Evolutionary conservation across 2,797 vertebrate genomes (phyloP).

Genomic region (Tenualosa ilisha): DNA sequence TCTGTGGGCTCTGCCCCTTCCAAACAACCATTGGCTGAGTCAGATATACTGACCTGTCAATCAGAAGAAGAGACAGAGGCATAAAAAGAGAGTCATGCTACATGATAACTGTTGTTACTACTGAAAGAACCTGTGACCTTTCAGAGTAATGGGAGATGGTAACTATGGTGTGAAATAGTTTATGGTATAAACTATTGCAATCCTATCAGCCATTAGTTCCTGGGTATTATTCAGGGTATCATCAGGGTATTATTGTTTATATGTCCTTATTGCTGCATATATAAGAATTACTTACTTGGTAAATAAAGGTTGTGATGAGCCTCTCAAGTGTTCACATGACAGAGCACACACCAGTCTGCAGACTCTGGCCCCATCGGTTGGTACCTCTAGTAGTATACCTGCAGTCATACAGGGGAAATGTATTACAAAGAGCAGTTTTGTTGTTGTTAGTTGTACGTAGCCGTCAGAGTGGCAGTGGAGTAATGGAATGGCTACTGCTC

Average conservation of each 20-base stretch:
- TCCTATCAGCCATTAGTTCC: not conserved
- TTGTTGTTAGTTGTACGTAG: no score
- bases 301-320: conserved; percentile 47
- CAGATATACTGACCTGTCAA: conserved; percentile 63
- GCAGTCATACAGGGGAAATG: conserved; percentile 12
- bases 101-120: not conserved
- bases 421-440: no score
- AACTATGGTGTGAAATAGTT: not conserved
- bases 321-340: conserved; percentile 82
- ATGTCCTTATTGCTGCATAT: not conserved
- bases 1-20: conserved; percentile 42
- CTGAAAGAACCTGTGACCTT: no score
- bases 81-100: not conserved
- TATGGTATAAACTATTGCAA: not conserved
- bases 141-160: not conserved
- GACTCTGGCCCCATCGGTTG: conserved; percentile 68
- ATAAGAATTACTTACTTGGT: conserved; percentile 62
- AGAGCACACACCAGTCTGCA: conserved; percentile 90
- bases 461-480: not conserved
- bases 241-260: not conserved
- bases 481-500: not conserved
- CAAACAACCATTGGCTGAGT: conserved; percentile 59
- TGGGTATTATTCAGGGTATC: no score
- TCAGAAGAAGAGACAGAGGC: conserved; percentile 44
- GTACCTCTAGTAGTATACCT: conserved; percentile 71